These are phyloP conservation scores for Phalanger gymnotis DNA, from an alignment of 2,797 vertebrate species.

Conservation along the genomic window DNA sequence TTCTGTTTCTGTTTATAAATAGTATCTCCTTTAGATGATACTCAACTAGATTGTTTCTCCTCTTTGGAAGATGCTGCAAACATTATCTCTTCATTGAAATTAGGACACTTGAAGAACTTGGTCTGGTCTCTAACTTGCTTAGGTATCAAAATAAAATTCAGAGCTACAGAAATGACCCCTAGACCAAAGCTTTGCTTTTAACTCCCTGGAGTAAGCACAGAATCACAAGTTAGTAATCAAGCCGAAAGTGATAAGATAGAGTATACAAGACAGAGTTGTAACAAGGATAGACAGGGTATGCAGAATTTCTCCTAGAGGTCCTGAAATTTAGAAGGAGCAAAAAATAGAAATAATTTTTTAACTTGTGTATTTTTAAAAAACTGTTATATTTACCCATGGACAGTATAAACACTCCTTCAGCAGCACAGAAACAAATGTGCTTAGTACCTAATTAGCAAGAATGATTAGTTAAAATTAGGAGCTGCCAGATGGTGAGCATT, in stretches of 20 bases:
- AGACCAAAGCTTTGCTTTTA: neutral
- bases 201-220: neutral
- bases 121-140: neutral
- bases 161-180: neutral
- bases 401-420: neutral
- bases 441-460: neutral
- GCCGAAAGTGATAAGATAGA: neutral
- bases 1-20: neutral
- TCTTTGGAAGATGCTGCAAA: neutral
- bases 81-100: neutral
- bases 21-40: neutral
- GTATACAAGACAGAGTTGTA: neutral
- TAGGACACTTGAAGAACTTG: neutral
- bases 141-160: neutral
- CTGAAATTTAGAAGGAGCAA: neutral
- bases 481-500: neutral
- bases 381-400: neutral
- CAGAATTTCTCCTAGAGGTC: neutral
- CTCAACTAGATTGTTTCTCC: neutral
- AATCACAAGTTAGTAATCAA: neutral
- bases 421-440: neutral
- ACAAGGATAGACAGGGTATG: neutral
- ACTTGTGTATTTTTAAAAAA: neutral
- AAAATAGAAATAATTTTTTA: neutral
- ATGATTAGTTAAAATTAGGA: constrained; percentile 1